These are phyloP conservation scores for Brachionus paranguensis DNA, from an alignment of 1,140 invertebrate species.

Conservation along the genomic window DNA sequence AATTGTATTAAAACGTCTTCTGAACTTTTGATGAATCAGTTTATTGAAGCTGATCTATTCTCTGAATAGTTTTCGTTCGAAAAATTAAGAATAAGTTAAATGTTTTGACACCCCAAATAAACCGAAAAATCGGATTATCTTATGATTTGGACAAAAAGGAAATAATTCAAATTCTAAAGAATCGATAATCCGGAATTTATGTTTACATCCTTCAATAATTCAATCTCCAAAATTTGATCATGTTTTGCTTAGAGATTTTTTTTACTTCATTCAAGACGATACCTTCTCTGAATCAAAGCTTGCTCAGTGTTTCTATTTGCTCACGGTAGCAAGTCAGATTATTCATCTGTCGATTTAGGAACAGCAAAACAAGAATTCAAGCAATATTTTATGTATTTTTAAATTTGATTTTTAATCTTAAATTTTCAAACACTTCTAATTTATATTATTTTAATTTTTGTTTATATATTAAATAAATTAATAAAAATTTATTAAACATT, in stretches of 20 bases:
- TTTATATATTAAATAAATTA: too few relatives aligned
- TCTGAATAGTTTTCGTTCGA: not conserved
- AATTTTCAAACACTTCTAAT: too few relatives aligned
- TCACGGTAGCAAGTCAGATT: not conserved
- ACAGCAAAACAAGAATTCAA: not conserved
- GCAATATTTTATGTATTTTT: not conserved
- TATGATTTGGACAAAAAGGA: not conserved
- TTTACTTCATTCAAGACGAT: not conserved
- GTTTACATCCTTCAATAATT: not conserved
- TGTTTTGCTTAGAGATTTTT: not conserved
- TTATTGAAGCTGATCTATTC: not conserved
- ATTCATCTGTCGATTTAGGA: not conserved
- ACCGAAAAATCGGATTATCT: not conserved
- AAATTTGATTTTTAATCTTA: too few relatives aligned
- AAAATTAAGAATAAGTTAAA: not conserved
- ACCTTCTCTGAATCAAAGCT: not conserved
- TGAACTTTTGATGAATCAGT: not conserved
- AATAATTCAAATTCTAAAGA: not conserved
- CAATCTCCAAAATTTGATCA: not conserved
- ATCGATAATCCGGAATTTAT: not conserved
- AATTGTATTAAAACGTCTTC: not conserved
- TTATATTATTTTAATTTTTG: too few relatives aligned
- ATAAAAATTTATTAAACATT: too few relatives aligned
- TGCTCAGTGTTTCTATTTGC: not conserved
- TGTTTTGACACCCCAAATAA: not conserved